phyloP scores from a whole-genome alignment of 2,888 invertebrate genomes.

The Volucella inflata region DNA sequence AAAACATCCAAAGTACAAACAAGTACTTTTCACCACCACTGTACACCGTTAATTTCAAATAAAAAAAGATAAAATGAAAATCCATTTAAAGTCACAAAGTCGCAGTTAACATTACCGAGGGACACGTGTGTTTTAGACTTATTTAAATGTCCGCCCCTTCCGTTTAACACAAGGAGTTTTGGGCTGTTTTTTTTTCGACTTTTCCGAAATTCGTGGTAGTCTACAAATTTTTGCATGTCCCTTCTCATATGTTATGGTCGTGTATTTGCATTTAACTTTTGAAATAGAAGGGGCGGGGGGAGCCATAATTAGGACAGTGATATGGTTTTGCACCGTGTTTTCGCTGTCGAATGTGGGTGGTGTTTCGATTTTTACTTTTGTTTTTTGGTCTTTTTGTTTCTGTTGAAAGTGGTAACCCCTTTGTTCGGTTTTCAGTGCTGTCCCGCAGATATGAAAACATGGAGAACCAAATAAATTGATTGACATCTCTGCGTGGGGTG shows the following conservation, averaged over 20 bases:
- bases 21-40: slow-evolving; percentile 20
- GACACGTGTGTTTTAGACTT: slow-evolving; percentile 64
- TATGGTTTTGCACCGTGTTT: slow-evolving; percentile 42
- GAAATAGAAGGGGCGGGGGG: slow-evolving; percentile 67
- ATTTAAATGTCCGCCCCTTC: slow-evolving; percentile 17
- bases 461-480: slow-evolving; percentile 58
- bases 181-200: slow-evolving; percentile 8
- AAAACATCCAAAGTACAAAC: too few relatives aligned
- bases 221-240: slow-evolving; percentile 29
- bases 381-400: slow-evolving; percentile 19
- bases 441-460: slow-evolving; percentile 45
- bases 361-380: slow-evolving; percentile 32
- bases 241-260: slow-evolving; percentile 18
- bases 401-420: slow-evolving; percentile 36
- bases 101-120: slow-evolving; percentile 55
- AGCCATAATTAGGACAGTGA: slow-evolving; percentile 68
- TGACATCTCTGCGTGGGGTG: slow-evolving; percentile 74
- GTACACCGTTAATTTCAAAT: slow-evolving; percentile 37
- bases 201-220: background rate
- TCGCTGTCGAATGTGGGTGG: slow-evolving; percentile 43
- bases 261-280: slow-evolving; percentile 55
- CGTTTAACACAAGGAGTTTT: slow-evolving; percentile 56
- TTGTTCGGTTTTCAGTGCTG: slow-evolving; percentile 39
- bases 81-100: slow-evolving; percentile 54
- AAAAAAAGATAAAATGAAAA: slow-evolving; percentile 18